Conservation (phyloP, 2,797 vertebrate genomes). For the Euthynnus affinis region DNA sequence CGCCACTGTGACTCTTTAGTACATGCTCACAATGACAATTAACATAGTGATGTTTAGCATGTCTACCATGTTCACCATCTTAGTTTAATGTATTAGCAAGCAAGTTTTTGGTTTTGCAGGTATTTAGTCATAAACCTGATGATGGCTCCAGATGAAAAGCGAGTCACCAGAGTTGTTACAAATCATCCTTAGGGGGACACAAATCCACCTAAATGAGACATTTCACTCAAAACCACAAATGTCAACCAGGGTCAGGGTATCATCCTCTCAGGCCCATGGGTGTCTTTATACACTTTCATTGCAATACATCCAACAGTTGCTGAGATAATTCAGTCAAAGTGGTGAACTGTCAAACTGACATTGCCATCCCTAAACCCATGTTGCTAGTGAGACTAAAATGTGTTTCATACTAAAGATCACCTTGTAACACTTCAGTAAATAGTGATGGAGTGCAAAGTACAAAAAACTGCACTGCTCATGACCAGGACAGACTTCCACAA, state of each 20-base stretch:
- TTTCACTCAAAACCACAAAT: not conserved
- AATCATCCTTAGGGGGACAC: not conserved
- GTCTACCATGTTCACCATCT: too few relatives aligned
- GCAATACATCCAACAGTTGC: too few relatives aligned
- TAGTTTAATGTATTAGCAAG: too few relatives aligned
- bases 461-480: not conserved
- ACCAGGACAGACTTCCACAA: slow-evolving; percentile 6
- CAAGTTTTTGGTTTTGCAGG: not conserved
- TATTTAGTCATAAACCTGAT: not conserved
- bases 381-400: not conserved
- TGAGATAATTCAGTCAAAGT: not conserved
- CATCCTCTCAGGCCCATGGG: not conserved
- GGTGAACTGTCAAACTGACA: not conserved
- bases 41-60: too few relatives aligned
- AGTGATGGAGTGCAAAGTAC: not conserved
- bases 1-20: not conserved
- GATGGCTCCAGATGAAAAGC: not conserved
- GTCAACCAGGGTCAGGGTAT: not conserved
- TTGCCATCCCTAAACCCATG: not conserved
- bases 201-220: not conserved
- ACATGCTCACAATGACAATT: too few relatives aligned
- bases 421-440: slow-evolving; percentile 5
- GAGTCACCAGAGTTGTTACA: not conserved
- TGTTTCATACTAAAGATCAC: not conserved
- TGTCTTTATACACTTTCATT: too few relatives aligned